These are phyloP conservation scores for Rhagoletis zephyria DNA, from an alignment of 1,140 invertebrate species.

Conservation along the genomic window DNA sequence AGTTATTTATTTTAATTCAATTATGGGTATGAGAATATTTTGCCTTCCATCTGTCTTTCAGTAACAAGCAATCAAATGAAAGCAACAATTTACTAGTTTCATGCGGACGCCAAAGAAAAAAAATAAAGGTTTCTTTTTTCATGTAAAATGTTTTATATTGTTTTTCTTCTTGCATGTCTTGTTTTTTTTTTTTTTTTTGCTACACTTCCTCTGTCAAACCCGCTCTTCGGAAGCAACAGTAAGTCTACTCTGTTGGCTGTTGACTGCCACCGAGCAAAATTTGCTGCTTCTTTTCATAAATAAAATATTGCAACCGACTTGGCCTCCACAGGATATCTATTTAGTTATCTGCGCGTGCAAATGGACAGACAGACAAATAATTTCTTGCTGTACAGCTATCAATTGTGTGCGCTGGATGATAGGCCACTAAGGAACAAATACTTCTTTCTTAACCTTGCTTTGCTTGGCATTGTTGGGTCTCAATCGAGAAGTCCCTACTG, in stretches of 20 bases:
- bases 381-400: neutral
- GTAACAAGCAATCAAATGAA: too few species aligned
- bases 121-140: neutral
- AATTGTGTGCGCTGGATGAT: neutral
- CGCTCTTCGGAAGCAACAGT: neutral
- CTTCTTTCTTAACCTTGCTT: neutral
- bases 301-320: constrained; percentile 25
- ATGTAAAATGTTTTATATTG: neutral
- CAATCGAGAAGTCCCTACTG: constrained; percentile 7
- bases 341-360: neutral
- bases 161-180: neutral
- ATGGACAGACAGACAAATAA: neutral
- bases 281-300: constrained; percentile 27
- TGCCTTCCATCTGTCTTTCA: neutral
- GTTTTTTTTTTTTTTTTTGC: neutral
- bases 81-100: neutral
- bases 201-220: neutral
- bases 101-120: neutral
- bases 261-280: neutral
- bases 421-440: neutral
- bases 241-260: constrained; percentile 4
- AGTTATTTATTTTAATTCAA: constrained; percentile 33
- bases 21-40: neutral
- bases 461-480: neutral
- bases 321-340: neutral